Evolutionary conservation across 2,888 invertebrate genomes (phyloP).

Genomic region (Saturnia japonica): DNA sequence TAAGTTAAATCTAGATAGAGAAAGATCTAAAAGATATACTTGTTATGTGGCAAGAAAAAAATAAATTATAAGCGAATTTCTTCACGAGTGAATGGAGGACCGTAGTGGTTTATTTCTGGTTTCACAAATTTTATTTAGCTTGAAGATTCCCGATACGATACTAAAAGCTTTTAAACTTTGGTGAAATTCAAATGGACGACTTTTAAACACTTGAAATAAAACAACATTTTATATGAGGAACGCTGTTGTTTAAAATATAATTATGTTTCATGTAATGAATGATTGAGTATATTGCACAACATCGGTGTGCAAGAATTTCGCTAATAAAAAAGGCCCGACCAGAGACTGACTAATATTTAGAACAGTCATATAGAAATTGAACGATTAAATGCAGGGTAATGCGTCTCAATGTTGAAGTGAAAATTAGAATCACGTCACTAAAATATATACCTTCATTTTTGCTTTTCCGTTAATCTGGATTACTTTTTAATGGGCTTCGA

Average conservation of each 20-base stretch:
- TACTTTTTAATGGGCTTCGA: conserved; percentile 9
- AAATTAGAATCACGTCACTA: not conserved
- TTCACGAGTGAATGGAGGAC: not conserved
- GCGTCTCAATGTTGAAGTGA: not conserved
- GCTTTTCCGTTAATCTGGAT: conserved; percentile 8
- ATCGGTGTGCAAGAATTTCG: not conserved
- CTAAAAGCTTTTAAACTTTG: not conserved
- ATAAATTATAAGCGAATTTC: not conserved
- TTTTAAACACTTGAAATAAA: not conserved
- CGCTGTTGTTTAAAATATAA: not conserved
- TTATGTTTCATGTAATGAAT: no score
- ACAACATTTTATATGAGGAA: not conserved
- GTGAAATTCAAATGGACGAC: not conserved
- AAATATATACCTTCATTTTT: conserved; percentile 1
- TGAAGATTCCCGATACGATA: not conserved
- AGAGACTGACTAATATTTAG: no score
- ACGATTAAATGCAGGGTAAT: not conserved
- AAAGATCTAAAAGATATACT: not conserved
- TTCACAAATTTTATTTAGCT: not conserved
- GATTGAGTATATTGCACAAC: no score
- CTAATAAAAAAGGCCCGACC: not conserved
- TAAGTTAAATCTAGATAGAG: no score
- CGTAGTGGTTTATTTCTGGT: not conserved
- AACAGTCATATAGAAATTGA: not conserved
- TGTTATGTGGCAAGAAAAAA: not conserved